A percentile compares a stretch with the other conserved stretches of the same genome.
These are phyloP conservation scores for Cyprinodon variegatus DNA, from an alignment of 2,113 vertebrate genomes.

Conservation along the genomic window DNA sequence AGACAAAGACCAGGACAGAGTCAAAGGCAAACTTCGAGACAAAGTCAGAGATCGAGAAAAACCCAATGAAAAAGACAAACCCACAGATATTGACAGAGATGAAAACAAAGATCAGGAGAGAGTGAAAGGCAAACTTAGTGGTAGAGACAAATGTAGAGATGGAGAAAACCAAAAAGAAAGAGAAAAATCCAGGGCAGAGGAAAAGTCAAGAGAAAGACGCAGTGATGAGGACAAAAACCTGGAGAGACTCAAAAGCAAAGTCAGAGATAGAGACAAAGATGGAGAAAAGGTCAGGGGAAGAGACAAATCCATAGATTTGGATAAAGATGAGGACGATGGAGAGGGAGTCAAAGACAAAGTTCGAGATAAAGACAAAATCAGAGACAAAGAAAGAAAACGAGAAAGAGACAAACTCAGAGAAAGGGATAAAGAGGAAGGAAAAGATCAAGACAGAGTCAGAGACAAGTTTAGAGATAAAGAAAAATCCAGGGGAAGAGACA, in stretches of 20 bases:
- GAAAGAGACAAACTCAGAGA: neutral
- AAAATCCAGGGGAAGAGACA: neutral
- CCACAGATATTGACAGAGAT: neutral
- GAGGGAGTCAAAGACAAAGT: neutral
- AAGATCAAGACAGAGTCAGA: neutral
- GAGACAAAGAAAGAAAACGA: neutral
- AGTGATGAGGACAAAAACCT: conserved; percentile 4
- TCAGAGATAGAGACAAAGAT: neutral
- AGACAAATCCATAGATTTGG: neutral
- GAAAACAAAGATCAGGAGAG: neutral
- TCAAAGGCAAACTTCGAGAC: conserved; percentile 55
- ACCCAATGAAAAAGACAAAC: conserved; percentile 2
- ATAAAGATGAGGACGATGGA: neutral
- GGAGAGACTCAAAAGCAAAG: conserved; percentile 9
- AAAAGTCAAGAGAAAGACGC: neutral
- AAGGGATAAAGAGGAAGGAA: neutral
- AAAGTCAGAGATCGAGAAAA: conserved; percentile 5
- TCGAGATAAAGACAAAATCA: neutral
- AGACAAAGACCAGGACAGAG: conserved; percentile 52
- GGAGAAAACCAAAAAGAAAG: conserved; percentile 82
- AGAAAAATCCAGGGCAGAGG: conserved; percentile 3
- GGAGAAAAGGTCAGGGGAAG: neutral
- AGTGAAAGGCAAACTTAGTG: neutral
- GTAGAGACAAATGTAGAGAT: conserved; percentile 37
- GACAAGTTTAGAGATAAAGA: neutral